phyloP scores from a whole-genome alignment of 2,888 invertebrate genomes.

The Poecilobothrus nobilitatus region DNA sequence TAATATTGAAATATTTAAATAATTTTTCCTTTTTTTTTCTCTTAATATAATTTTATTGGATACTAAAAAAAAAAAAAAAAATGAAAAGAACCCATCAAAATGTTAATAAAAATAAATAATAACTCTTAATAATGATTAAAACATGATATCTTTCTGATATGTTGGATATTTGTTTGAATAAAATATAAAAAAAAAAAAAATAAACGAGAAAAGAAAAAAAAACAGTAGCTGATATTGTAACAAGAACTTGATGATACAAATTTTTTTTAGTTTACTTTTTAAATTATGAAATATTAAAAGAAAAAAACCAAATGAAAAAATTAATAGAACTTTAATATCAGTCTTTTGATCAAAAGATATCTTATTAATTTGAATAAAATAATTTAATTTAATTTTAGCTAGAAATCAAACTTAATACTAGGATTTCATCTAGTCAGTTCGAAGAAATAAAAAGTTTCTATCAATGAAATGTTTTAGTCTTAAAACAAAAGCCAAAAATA shows the following conservation, averaged over 20 bases:
- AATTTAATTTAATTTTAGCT: too few species aligned
- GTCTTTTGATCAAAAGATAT: too few species aligned
- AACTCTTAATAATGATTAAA: not conserved
- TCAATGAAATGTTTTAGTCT: too few species aligned
- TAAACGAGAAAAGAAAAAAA: not conserved
- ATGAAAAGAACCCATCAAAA: not conserved
- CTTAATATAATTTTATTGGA: not conserved
- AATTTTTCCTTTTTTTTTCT: not conserved
- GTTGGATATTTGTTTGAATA: not conserved
- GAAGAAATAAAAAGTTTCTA: too few species aligned
- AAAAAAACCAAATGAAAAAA: too few species aligned
- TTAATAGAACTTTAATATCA: too few species aligned
- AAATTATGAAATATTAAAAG: too few species aligned
- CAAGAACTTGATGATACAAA: not conserved
- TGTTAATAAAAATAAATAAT: not conserved
- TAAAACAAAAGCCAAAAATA: too few species aligned
- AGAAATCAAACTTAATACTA: too few species aligned
- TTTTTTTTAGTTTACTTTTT: not conserved
- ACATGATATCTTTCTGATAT: not conserved
- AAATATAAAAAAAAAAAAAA: not conserved
- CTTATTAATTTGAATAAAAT: too few species aligned
- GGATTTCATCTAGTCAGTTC: too few species aligned
- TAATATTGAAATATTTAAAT: slow-evolving; percentile 1
- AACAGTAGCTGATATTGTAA: not conserved
- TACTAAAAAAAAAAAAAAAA: not conserved